phyloP scores from a whole-genome alignment of 2,888 invertebrate species.

The Cordylochernes scorpioides region DNA sequence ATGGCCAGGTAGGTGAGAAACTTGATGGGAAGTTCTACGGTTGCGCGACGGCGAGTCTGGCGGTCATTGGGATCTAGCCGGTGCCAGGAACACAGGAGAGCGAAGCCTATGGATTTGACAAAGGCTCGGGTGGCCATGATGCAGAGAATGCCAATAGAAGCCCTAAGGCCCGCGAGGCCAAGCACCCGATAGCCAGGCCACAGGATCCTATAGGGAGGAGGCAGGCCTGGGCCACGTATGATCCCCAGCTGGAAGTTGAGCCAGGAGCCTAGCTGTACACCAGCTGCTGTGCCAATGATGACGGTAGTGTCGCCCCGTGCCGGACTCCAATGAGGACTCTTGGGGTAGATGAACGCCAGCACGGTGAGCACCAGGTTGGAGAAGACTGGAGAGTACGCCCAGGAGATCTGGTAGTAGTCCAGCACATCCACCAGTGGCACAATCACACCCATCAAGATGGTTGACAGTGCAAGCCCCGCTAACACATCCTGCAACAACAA shows the following conservation, averaged over 20 bases:
- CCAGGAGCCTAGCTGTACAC: constrained; percentile 54
- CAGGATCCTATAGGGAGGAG: constrained; percentile 45
- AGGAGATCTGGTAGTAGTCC: constrained; percentile 42
- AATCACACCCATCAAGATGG: constrained; percentile 37
- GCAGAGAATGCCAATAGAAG: constrained; percentile 44
- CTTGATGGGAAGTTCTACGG: constrained; percentile 54
- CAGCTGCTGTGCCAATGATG: constrained; percentile 52
- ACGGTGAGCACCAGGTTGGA: constrained; percentile 34
- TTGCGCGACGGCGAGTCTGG: constrained; percentile 28
- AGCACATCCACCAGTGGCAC: constrained; percentile 44
- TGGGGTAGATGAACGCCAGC: constrained; percentile 48
- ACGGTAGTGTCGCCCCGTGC: constrained; percentile 69
- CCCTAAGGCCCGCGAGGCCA: constrained; percentile 35
- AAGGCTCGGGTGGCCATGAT: constrained; percentile 38
- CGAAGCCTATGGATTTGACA: constrained; percentile 40
- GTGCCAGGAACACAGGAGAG: constrained; percentile 38
- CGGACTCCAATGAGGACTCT: constrained; percentile 61
- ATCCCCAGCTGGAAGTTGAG: constrained; percentile 48
- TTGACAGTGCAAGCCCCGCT: constrained; percentile 42
- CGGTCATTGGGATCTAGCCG: constrained; percentile 37
- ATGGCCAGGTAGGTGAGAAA: constrained; percentile 52
- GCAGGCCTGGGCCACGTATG: constrained; percentile 24
- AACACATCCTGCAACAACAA: constrained; percentile 47
- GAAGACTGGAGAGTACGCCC: constrained; percentile 34
- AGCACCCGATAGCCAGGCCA: constrained; percentile 50